phyloP scores from a whole-genome alignment of 2,888 invertebrate species.

The Girardia tigrina region DNA sequence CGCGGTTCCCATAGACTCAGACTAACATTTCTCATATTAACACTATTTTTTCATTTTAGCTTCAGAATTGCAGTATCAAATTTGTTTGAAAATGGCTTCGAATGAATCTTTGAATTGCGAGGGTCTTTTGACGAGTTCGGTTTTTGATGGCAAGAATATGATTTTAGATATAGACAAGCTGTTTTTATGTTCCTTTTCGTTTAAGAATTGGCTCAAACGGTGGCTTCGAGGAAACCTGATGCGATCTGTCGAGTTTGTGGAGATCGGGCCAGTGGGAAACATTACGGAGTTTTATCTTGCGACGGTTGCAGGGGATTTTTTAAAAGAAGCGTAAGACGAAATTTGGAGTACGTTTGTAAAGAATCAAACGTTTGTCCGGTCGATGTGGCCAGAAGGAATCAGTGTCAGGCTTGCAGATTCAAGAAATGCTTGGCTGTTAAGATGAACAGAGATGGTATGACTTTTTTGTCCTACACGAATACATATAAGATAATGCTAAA shows the following conservation, averaged over 20 bases:
- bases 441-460: conserved; percentile 80
- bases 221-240: conserved; percentile 43
- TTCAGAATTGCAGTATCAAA: not conserved
- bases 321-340: conserved; percentile 73
- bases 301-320: conserved; percentile 69
- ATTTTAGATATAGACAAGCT: not conserved
- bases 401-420: conserved; percentile 83
- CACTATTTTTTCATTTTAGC: not conserved
- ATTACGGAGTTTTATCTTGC: conserved; percentile 53
- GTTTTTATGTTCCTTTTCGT: not conserved
- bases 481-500: too few relatives aligned
- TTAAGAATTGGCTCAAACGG: not conserved
- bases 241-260: conserved; percentile 53
- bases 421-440: conserved; percentile 75
- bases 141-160: not conserved
- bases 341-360: conserved; percentile 77
- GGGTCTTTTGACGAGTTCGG: not conserved
- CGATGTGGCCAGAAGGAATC: conserved; percentile 76
- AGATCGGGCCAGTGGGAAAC: conserved; percentile 54
- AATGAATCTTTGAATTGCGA: not conserved
- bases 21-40: not conserved
- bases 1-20: not conserved
- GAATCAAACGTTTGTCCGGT: conserved; percentile 73
- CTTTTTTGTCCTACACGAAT: not conserved
- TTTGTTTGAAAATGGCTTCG: not conserved